Evolutionary conservation across 2,888 invertebrate genomes (phyloP).

Genomic region (Pseudanteris insignis): DNA sequence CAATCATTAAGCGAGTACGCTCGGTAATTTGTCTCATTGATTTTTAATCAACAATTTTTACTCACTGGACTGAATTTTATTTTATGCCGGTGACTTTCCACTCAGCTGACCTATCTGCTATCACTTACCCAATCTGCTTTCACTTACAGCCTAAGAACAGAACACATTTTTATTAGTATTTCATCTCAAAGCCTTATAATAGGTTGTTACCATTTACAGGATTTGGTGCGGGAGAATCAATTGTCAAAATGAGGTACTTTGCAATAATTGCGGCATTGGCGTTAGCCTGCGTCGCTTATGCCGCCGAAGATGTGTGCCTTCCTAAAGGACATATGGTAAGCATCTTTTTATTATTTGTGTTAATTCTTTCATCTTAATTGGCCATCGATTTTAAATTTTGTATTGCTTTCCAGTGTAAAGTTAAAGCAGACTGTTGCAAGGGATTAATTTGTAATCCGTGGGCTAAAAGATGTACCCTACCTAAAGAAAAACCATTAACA

Average conservation of each 20-base stretch:
- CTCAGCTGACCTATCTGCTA: neutral
- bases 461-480: conserved; percentile 22
- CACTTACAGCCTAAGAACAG: neutral
- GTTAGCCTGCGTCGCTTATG: neutral
- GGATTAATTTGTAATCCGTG: conserved; percentile 31
- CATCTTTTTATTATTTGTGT: no score
- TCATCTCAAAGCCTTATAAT: neutral
- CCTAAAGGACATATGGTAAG: conserved; percentile 27
- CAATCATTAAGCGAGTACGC: no score
- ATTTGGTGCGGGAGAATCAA: conserved; percentile 34
- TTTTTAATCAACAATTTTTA: no score
- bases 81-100: no score
- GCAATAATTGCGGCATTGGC: conserved; percentile 4
- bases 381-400: neutral
- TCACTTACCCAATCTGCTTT: neutral
- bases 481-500: conserved; percentile 4
- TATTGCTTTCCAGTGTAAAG: conserved; percentile 16
- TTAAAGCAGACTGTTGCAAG: conserved; percentile 12
- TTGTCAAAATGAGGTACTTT: conserved; percentile 25
- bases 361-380: neutral
- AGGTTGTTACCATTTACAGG: no score
- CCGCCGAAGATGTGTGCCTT: conserved; percentile 11
- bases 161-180: conserved; percentile 7
- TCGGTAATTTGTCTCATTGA: no score
- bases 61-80: no score